phyloP scores from a whole-genome alignment of 2,888 invertebrate genomes.

The Aleiodes alternator region DNA sequence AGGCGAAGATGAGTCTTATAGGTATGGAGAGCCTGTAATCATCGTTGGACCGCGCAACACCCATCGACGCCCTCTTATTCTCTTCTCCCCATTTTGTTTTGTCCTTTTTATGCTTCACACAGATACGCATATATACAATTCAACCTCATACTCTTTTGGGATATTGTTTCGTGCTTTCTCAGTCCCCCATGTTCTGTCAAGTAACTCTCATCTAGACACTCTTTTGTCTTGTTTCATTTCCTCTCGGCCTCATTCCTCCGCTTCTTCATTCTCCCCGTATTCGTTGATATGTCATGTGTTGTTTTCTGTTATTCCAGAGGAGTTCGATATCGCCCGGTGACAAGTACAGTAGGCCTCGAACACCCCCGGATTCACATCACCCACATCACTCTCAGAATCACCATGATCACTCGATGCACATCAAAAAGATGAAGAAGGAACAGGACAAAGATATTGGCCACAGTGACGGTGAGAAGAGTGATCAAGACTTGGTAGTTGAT shows the following conservation, averaged over 20 bases:
- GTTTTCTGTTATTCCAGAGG: conserved; percentile 78
- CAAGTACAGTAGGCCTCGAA: conserved; percentile 86
- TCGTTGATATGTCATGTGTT: neutral
- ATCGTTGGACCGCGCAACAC: conserved; percentile 74
- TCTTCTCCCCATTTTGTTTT: conserved; percentile 61
- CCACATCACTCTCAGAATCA: conserved; percentile 77
- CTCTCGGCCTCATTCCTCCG: conserved; percentile 45
- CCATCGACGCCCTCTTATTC: conserved; percentile 73
- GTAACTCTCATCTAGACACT: conserved; percentile 49
- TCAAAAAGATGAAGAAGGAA: conserved; percentile 87
- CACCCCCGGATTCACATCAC: conserved; percentile 83
- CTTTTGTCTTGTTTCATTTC: conserved; percentile 52
- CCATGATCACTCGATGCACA: conserved; percentile 71
- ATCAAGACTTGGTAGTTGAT: conserved; percentile 96
- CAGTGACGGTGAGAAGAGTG: conserved; percentile 90
- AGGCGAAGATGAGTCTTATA: conserved; percentile 73
- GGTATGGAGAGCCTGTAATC: conserved; percentile 74
- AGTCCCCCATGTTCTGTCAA: conserved; percentile 45
- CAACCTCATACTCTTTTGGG: conserved; percentile 40
- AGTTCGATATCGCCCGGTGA: conserved; percentile 92
- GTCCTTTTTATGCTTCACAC: conserved; percentile 50
- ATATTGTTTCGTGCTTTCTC: conserved; percentile 51
- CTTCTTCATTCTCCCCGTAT: conserved; percentile 46
- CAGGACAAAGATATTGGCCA: conserved; percentile 87
- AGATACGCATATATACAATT: conserved; percentile 16